Percentiles rank a stretch among this genome's conserved stretches.
phyloP scores from a whole-genome alignment of 2,113 vertebrate genomes.

The Lepus europaeus region DNA sequence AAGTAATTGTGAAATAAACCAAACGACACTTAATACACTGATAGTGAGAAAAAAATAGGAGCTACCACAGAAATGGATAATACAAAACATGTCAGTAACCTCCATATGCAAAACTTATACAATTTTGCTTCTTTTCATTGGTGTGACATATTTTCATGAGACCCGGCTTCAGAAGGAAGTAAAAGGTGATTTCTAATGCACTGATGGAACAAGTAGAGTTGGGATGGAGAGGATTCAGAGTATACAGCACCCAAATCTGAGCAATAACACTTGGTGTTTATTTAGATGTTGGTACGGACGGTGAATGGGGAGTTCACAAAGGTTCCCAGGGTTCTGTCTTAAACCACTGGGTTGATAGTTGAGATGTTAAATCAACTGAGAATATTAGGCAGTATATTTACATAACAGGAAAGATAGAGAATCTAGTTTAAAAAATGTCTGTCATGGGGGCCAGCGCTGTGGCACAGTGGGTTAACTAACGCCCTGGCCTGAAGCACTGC shows the following conservation, averaged over 20 bases:
- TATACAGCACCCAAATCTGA: background rate
- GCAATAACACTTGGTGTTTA: background rate
- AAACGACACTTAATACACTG: background rate
- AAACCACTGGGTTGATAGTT: background rate
- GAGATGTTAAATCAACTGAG: background rate
- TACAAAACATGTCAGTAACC: background rate
- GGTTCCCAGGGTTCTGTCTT: background rate
- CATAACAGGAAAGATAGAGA: background rate
- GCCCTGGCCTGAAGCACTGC: too few relatives aligned
- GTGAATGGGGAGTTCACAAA: background rate
- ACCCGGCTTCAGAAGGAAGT: background rate
- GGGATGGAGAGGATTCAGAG: background rate
- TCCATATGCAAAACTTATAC: background rate
- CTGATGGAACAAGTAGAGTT: background rate
- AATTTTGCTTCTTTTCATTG: background rate
- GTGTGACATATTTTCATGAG: background rate
- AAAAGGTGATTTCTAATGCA: background rate
- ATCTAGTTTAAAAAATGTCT: background rate
- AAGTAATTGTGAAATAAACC: conserved; percentile 7
- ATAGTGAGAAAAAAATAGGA: background rate
- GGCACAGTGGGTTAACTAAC: too few relatives aligned
- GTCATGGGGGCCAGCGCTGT: too few relatives aligned
- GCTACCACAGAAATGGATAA: background rate
- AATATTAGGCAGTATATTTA: background rate
- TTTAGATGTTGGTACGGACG: background rate